phyloP scores from a whole-genome alignment of 2,113 vertebrate species.

The Amia ocellicauda region DNA sequence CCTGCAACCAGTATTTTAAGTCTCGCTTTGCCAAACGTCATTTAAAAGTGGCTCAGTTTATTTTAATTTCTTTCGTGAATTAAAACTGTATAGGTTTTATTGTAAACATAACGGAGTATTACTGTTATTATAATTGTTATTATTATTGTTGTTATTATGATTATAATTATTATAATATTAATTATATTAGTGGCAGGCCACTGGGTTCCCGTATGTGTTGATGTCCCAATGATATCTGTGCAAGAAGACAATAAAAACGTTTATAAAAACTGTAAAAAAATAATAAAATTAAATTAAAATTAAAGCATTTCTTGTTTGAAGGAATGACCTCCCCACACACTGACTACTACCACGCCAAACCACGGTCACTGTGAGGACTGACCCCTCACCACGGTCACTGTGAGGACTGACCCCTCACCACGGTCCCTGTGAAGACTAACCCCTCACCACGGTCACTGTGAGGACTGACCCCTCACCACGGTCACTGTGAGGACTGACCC shows the following conservation, averaged over 20 bases:
- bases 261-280: constrained; percentile 49
- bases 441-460: too few relatives aligned
- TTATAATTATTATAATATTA: constrained; percentile 56
- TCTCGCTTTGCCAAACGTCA: constrained; percentile 23
- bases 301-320: too few relatives aligned
- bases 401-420: too few relatives aligned
- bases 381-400: too few relatives aligned
- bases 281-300: constrained; percentile 33
- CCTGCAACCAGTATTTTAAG: constrained; percentile 14
- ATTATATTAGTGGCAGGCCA: constrained; percentile 70
- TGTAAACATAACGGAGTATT: constrained; percentile 45
- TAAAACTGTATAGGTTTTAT: constrained; percentile 44
- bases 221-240: constrained; percentile 62
- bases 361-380: too few relatives aligned
- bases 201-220: constrained; percentile 65
- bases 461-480: too few relatives aligned
- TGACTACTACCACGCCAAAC: too few relatives aligned
- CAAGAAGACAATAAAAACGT: constrained; percentile 49
- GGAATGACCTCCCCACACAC: too few relatives aligned
- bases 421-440: too few relatives aligned
- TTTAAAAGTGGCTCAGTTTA: constrained; percentile 29
- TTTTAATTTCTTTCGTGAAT: constrained; percentile 29
- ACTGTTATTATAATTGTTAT: constrained; percentile 33
- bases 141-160: constrained; percentile 49
- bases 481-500: too few relatives aligned